Conservation (phyloP, 2,797 vertebrate species). For the Coregonus suidteri region DNA sequence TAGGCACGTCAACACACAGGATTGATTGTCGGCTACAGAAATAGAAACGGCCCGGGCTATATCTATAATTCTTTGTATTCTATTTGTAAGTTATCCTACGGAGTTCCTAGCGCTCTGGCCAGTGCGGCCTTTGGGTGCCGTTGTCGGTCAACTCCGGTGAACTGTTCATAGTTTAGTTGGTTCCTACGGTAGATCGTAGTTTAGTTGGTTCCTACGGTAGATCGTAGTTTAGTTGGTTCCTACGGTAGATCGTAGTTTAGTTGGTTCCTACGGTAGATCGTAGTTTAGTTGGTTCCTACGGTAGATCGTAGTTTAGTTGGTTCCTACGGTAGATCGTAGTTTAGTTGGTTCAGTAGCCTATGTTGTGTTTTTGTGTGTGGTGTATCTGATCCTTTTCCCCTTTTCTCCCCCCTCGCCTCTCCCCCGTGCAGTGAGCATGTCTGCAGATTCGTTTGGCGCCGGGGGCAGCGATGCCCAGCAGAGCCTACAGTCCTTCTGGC, state of each 20-base stretch:
- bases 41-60: constrained; percentile 39
- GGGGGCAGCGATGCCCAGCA: constrained; percentile 94
- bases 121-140: constrained; percentile 8
- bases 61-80: constrained; percentile 56
- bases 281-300: background rate
- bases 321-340: background rate
- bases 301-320: background rate
- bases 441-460: constrained; percentile 87
- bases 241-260: background rate
- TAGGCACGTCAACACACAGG: constrained; percentile 48
- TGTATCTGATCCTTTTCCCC: constrained; percentile 19
- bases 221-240: background rate
- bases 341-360: background rate
- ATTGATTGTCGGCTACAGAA: constrained; percentile 36
- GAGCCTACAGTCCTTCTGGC: constrained; percentile 97
- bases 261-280: background rate
- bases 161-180: background rate
- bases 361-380: constrained; percentile 13
- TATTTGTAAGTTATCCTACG: constrained; percentile 50
- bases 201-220: background rate
- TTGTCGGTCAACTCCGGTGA: constrained; percentile 1
- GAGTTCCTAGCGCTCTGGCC: constrained; percentile 44
- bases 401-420: background rate
- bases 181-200: background rate
- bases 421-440: constrained; percentile 82